Base-by-base conservation (phyloP, 1,140 invertebrate genomes). In the Drosophila repletoides region DNA sequence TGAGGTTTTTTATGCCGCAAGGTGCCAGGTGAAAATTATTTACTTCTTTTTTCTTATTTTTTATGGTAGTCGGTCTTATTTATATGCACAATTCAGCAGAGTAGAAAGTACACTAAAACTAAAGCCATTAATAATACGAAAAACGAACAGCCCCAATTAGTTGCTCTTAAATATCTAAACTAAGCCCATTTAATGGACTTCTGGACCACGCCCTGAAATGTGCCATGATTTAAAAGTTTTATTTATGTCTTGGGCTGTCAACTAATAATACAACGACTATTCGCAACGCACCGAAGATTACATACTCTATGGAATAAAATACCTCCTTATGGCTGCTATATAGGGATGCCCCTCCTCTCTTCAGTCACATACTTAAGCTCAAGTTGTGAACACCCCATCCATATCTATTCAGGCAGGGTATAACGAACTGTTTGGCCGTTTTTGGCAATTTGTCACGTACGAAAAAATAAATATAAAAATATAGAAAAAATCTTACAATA, bases 361-460 rank as follows among this genome's bases (percentile, higher is more conserved):
- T 2, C 5, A 41, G 38, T n/a, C 38, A 41, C 12, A n/a, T 40
- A 19, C 0, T 14, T 15, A 19, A 40, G 10, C 12, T 34, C 7
- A 14, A 21, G n/a, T 12, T 19, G 21, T 43, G n/a, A 10, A 9
- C 24, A 10, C 2, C 10, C n/a, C 9, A 19, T 1, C 15, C 14
- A 21, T 2, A 17, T 41, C 6, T 5, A 33, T 10, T 29, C 14
- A 1, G 2, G 12, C 31, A 58, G 31, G 52, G 43, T 61, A 76
- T 40, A 28, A 56, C 17, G 60, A 70, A 59, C 58, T 53, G 49
- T 66, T 67, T 59, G 45, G 60, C 68, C 58, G 72, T 59, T 73
- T 79, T 65, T 22, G 56, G 52, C 65, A 51, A 65, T 76, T 76
- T 67, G 69, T 60, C 76, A 81, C 76, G 76, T 81, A 76, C 51